A percentile compares a stretch with the other conserved stretches of the same genome.
Conservation (phyloP, 2,888 invertebrate genomes). For the Tenthredo distinguenda region DNA sequence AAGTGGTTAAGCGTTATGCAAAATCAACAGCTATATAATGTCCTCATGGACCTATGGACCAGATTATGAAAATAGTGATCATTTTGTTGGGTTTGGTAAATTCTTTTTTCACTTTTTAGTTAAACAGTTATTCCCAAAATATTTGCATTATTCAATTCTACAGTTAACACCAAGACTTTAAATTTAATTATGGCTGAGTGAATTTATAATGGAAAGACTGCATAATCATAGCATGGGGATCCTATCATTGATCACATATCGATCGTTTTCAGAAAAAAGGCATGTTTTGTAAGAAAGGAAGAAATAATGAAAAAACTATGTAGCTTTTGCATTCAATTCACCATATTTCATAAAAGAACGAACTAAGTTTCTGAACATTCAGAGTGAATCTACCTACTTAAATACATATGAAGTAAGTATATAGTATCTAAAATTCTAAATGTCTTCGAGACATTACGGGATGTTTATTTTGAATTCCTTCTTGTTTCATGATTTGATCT, state of each 20-base stretch:
- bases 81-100: background rate
- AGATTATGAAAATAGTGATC: background rate
- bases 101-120: background rate
- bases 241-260: background rate
- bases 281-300: background rate
- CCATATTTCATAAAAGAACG: background rate
- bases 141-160: background rate
- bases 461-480: background rate
- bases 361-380: background rate
- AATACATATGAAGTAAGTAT: background rate
- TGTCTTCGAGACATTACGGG: background rate
- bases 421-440: background rate
- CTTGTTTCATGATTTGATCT: background rate
- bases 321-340: background rate
- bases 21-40: background rate
- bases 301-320: background rate
- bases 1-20: background rate
- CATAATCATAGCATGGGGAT: background rate
- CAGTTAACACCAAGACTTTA: background rate
- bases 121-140: background rate
- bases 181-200: background rate
- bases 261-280: background rate
- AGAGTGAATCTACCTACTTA: background rate
- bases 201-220: too few species aligned
- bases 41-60: background rate